phyloP scores from a whole-genome alignment of 2,888 invertebrate species.

The Nasonia oneida region DNA sequence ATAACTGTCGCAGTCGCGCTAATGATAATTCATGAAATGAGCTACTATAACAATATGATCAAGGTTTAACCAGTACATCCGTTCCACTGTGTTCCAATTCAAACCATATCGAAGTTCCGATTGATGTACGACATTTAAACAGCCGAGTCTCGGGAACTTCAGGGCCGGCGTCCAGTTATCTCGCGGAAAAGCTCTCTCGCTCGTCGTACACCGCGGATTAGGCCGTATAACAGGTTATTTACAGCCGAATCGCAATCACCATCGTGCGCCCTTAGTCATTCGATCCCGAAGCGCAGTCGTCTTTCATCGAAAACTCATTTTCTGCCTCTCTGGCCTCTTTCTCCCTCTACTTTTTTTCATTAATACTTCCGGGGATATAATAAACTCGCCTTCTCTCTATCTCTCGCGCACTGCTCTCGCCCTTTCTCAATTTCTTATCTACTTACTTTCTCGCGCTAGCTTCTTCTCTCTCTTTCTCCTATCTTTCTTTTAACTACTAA shows the following conservation, averaged over 20 bases:
- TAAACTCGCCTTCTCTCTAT: conserved; percentile 31
- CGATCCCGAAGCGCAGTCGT: neutral
- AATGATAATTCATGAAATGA: too few relatives aligned
- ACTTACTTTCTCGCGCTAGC: conserved; percentile 43
- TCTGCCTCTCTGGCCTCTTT: neutral
- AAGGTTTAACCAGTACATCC: too few relatives aligned
- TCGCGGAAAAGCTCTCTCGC: neutral
- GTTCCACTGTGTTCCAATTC: neutral
- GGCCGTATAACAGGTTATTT: neutral
- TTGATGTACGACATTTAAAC: too few relatives aligned
- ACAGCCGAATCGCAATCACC: neutral
- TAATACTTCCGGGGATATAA: conserved; percentile 51
- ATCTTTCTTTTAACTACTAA: conserved; percentile 59
- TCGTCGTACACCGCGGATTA: neutral
- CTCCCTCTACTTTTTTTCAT: conserved; percentile 33
- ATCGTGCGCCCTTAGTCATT: conserved; percentile 8
- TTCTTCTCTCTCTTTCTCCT: conserved; percentile 41
- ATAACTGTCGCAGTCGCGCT: too few relatives aligned
- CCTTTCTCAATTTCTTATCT: conserved; percentile 52
- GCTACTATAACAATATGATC: too few relatives aligned
- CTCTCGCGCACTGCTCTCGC: conserved; percentile 3
- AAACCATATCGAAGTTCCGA: neutral
- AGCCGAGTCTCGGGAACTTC: neutral
- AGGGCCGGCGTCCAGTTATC: neutral
- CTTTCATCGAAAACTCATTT: conserved; percentile 48